Percentiles rank a stretch among this genome's conserved stretches.
These are phyloP conservation scores for Heliconius ismenius DNA, from an alignment of 2,888 invertebrate genomes.

Conservation along the genomic window DNA sequence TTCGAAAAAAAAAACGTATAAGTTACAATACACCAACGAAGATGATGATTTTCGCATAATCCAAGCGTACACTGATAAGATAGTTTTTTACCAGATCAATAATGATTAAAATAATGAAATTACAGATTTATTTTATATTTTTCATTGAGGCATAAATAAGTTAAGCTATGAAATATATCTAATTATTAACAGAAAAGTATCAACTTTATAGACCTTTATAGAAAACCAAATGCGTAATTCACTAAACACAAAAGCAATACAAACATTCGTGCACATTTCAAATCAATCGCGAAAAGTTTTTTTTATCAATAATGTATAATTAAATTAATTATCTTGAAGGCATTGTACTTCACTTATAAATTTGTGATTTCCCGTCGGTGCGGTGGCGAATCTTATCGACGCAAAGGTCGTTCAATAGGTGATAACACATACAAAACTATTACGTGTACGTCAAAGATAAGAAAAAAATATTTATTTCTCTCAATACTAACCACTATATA, in stretches of 20 bases:
- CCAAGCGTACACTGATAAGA: not conserved
- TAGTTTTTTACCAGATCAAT: conserved; percentile 1
- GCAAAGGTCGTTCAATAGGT: conserved; percentile 37
- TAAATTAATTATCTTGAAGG: conserved; percentile 1
- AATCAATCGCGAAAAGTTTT: not conserved
- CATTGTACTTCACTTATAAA: conserved; percentile 4
- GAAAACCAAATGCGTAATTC: not conserved
- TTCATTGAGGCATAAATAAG: too few species aligned
- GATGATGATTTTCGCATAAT: not conserved
- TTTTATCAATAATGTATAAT: not conserved
- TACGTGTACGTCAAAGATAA: conserved; percentile 23
- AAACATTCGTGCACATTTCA: not conserved
- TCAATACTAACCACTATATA: not conserved
- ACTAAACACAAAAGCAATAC: not conserved
- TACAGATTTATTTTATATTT: too few species aligned
- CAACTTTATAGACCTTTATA: not conserved
- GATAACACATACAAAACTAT: conserved; percentile 28
- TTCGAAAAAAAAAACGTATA: not conserved
- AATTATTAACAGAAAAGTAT: not conserved
- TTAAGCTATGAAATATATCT: not conserved
- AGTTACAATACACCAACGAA: not conserved
- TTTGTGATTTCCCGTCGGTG: conserved; percentile 4
- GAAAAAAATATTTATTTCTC: not conserved
- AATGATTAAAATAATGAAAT: not conserved
- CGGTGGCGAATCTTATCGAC: conserved; percentile 29